A percentile compares a stretch with the other conserved stretches of the same genome.
These are phyloP conservation scores for Solenopsis invicta DNA, from an alignment of 1,140 invertebrate species.

Conservation along the genomic window DNA sequence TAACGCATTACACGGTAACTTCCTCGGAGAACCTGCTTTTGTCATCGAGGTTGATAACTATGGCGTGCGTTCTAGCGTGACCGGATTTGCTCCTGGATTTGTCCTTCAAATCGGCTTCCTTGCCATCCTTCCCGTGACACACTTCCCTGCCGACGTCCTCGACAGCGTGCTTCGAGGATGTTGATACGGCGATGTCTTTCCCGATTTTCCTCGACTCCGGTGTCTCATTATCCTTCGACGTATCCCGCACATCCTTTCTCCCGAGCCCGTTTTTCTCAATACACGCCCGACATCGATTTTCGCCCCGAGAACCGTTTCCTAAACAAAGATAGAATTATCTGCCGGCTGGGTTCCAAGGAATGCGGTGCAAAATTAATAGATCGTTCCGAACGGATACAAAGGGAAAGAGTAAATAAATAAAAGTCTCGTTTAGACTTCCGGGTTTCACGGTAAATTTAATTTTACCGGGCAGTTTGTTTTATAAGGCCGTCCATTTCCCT, in stretches of 20 bases:
- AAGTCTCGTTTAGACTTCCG: background rate
- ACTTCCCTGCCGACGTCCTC: conserved; percentile 83
- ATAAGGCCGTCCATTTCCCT: conserved; percentile 1
- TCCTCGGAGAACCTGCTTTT: conserved; percentile 93
- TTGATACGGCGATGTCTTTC: conserved; percentile 63
- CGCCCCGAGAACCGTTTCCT: conserved; percentile 52
- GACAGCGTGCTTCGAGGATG: conserved; percentile 64
- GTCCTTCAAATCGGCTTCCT: conserved; percentile 78
- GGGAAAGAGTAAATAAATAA: background rate
- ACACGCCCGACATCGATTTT: conserved; percentile 58
- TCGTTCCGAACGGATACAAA: no score
- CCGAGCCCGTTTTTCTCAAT: conserved; percentile 68
- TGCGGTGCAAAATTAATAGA: conserved; percentile 8
- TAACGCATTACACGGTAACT: conserved; percentile 90
- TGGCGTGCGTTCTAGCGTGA: conserved; percentile 90
- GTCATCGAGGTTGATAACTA: conserved; percentile 93
- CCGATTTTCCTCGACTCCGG: conserved; percentile 52
- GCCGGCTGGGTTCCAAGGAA: background rate
- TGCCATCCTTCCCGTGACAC: conserved; percentile 71
- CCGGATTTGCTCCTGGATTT: conserved; percentile 87
- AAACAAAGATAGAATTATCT: conserved; percentile 39
- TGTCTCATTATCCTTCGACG: conserved; percentile 45
- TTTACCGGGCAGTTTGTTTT: background rate
- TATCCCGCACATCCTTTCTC: conserved; percentile 52
- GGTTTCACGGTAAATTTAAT: conserved; percentile 23